Evolutionary conservation across 2,113 vertebrate genomes (phyloP).

Genomic region (Numida meleagris): DNA sequence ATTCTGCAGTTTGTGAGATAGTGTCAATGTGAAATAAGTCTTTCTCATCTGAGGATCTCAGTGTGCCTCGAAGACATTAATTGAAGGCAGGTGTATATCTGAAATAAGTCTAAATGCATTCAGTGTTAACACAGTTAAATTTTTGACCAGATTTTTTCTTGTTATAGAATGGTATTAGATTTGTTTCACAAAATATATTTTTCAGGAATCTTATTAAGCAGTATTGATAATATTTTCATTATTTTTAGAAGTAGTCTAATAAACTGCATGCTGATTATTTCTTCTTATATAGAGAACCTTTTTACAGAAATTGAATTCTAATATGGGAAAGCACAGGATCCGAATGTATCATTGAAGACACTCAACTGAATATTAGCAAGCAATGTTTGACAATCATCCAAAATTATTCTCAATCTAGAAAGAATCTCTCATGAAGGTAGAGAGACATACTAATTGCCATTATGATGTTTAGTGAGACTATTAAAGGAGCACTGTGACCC

Average conservation of each 20-base stretch:
- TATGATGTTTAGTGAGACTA: neutral
- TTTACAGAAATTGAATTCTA: neutral
- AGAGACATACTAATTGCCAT: too few relatives aligned
- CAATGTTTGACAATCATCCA: neutral
- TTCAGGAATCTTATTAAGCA: neutral
- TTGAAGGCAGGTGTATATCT: neutral
- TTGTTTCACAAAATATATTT: neutral
- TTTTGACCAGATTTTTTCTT: neutral
- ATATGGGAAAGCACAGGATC: neutral
- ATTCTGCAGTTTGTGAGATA: neutral
- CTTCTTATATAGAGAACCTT: neutral
- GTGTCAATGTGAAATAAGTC: neutral
- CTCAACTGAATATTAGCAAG: neutral
- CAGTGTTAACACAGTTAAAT: neutral
- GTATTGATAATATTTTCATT: neutral
- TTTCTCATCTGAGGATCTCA: neutral
- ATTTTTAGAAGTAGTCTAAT: neutral
- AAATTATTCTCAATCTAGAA: neutral
- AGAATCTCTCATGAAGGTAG: neutral
- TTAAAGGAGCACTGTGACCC: neutral
- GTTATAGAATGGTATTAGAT: neutral
- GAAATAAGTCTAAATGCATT: neutral
- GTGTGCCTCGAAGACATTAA: neutral
- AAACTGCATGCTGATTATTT: neutral
- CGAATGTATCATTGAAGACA: neutral